These are phyloP conservation scores for Dufourea novaeangliae DNA, from an alignment of 1,140 invertebrate genomes.

Conservation along the genomic window DNA sequence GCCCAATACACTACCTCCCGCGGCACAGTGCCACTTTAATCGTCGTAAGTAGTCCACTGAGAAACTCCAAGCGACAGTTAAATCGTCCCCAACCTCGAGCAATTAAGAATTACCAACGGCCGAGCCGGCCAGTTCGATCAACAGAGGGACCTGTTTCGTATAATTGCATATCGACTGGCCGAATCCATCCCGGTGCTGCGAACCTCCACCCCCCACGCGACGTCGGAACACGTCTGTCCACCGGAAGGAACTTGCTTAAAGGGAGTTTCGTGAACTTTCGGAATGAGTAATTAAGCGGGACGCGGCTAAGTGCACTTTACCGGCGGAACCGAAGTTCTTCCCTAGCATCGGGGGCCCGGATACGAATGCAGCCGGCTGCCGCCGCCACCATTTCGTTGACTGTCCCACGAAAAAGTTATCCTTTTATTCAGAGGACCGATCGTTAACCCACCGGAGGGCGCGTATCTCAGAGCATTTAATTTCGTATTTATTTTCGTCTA, in stretches of 20 bases:
- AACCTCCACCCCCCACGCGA: background rate
- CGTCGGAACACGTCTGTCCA: constrained; percentile 25
- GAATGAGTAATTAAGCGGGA: constrained; percentile 70
- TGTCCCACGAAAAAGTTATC: constrained; percentile 33
- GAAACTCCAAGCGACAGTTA: background rate
- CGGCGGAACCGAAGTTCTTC: constrained; percentile 46
- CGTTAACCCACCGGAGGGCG: no score
- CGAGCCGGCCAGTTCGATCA: constrained; percentile 12
- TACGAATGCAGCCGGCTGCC: constrained; percentile 26
- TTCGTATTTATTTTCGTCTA: no score
- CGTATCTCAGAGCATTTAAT: no score
- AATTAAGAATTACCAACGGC: constrained; percentile 15
- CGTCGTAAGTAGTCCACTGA: constrained; percentile 21
- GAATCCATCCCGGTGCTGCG: constrained; percentile 36
- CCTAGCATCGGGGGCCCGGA: constrained; percentile 38
- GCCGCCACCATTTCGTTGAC: constrained; percentile 37
- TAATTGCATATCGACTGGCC: constrained; percentile 64
- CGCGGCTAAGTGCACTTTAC: constrained; percentile 55
- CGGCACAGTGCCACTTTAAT: constrained; percentile 6
- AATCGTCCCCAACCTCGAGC: constrained; percentile 11
- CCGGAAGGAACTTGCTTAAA: constrained; percentile 55
- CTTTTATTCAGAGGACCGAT: constrained; percentile 24
- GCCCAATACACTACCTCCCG: background rate
- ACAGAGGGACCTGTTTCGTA: constrained; percentile 54
- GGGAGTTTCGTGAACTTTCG: constrained; percentile 61